phyloP scores from a whole-genome alignment of 2,888 invertebrate genomes.

The Xanthia icteritia region DNA sequence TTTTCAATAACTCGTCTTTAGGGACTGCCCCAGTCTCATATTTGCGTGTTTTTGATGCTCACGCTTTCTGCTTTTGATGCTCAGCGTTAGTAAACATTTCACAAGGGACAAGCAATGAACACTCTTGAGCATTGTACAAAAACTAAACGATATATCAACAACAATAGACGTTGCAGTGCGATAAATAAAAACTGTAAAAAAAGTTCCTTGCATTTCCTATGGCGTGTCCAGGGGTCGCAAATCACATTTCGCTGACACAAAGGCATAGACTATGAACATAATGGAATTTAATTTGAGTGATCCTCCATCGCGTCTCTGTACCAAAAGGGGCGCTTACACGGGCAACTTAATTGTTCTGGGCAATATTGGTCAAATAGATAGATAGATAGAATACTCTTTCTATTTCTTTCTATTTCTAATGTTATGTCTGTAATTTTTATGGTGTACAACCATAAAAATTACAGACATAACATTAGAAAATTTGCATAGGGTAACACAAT shows the following conservation, averaged over 20 bases:
- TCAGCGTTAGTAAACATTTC: not conserved
- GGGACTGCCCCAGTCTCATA: conserved; percentile 14
- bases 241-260: conserved; percentile 19
- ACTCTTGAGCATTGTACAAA: conserved; percentile 14
- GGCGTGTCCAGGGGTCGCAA: conserved; percentile 33
- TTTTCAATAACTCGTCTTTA: conserved; percentile 33
- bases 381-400: no score
- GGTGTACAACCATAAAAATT: no score
- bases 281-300: conserved; percentile 36
- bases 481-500: no score
- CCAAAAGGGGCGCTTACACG: not conserved
- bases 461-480: no score
- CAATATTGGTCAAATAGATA: not conserved
- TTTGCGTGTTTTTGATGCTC: conserved; percentile 18
- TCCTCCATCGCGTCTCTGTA: not conserved
- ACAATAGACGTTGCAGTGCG: not conserved
- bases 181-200: conserved; percentile 25
- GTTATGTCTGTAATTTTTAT: no score
- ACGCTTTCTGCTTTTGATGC: not conserved
- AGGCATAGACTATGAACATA: conserved; percentile 15
- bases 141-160: conserved; percentile 39
- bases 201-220: conserved; percentile 18
- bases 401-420: no score
- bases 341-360: not conserved
- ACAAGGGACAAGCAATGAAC: not conserved